Percentiles rank a stretch among this genome's conserved stretches.
These are phyloP conservation scores for Apis mellifera DNA, from an alignment of 1,140 invertebrate genomes.

Conservation along the genomic window Amel_HAv3.1 CM009932.2:2676001-2676500, in stretches of 20 bases:
- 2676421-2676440: too few relatives aligned
- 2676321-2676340: not conserved
- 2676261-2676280: not conserved
- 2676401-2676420: too few relatives aligned
- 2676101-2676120: not conserved
- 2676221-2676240: slow-evolving; percentile 6
- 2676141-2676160: not conserved
- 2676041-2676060: not conserved
- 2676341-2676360: not conserved
- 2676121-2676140: not conserved
- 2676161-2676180: not conserved
- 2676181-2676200: slow-evolving; percentile 21
- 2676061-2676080: not conserved
- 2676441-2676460: too few relatives aligned
- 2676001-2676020: slow-evolving; percentile 29
- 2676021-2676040: slow-evolving; percentile 45
- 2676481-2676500: too few relatives aligned
- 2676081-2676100: not conserved
- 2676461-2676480: too few relatives aligned
- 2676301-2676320: not conserved
- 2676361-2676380: too few relatives aligned
- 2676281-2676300: not conserved
- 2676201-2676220: slow-evolving; percentile 15
- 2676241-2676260: not conserved
- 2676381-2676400: too few relatives aligned